These are phyloP conservation scores for Chymomyza caudatula DNA, from an alignment of 2,888 invertebrate species.

Conservation along the genomic window DNA sequence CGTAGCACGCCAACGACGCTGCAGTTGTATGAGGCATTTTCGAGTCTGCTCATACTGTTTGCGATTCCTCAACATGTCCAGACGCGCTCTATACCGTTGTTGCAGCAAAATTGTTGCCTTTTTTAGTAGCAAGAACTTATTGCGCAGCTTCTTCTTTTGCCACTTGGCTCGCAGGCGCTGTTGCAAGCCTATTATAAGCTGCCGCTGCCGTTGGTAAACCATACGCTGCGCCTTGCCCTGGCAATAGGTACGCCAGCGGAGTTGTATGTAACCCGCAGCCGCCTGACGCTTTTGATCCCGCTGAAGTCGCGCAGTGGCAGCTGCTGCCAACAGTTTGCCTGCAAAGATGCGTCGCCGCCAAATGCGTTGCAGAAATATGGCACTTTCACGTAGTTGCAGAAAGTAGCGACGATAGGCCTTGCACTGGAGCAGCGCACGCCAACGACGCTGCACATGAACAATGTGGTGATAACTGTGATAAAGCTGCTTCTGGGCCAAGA, in stretches of 20 bases:
- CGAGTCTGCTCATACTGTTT: not conserved
- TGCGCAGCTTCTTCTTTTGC: conserved; percentile 52
- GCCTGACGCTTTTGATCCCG: conserved; percentile 53
- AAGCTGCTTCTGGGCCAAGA: conserved; percentile 77
- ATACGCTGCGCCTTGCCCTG: conserved; percentile 47
- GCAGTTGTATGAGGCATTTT: conserved; percentile 47
- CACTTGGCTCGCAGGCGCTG: conserved; percentile 39
- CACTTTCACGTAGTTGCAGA: conserved; percentile 75
- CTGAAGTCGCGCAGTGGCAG: conserved; percentile 51
- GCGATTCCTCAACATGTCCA: not conserved
- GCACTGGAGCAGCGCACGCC: conserved; percentile 78
- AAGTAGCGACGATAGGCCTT: conserved; percentile 76
- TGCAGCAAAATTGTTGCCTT: conserved; percentile 67
- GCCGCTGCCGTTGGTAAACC: conserved; percentile 44
- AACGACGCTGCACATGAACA: conserved; percentile 79
- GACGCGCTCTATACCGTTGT: conserved; percentile 1
- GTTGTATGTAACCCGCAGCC: conserved; percentile 76
- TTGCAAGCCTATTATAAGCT: conserved; percentile 54
- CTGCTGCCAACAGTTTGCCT: conserved; percentile 57
- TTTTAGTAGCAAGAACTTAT: not conserved
- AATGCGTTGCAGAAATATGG: conserved; percentile 79
- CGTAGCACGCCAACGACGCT: conserved; percentile 65
- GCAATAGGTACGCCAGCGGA: conserved; percentile 70
- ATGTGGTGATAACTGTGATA: conserved; percentile 74
- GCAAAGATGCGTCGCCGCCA: conserved; percentile 77